phyloP scores from a whole-genome alignment of 2,113 vertebrate species.

The Telmatochromis sp. region DNA sequence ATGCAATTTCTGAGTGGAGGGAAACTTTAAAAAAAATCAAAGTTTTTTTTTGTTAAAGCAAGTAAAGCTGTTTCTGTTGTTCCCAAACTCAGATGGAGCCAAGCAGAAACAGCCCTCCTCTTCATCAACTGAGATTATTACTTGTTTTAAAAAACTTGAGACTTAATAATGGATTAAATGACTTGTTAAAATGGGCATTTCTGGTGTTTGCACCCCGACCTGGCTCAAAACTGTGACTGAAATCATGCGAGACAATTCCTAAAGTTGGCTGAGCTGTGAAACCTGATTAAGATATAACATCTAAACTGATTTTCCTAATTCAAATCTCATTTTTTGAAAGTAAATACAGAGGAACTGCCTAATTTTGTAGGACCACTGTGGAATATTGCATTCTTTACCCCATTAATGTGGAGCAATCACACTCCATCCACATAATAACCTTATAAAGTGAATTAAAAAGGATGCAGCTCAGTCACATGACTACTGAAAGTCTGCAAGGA shows the following conservation, averaged over 20 bases:
- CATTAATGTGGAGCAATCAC: fast-evolving
- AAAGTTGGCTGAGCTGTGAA: neutral
- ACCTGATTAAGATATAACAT: fast-evolving
- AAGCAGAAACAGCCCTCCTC: neutral
- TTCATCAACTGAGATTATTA: neutral
- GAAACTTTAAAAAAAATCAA: neutral
- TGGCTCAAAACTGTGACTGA: neutral
- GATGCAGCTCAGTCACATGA: neutral
- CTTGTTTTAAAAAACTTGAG: constrained; percentile 9
- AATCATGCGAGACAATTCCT: neutral
- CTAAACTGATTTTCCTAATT: fast-evolving
- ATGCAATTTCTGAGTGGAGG: neutral
- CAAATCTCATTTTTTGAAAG: fast-evolving
- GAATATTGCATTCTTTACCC: neutral
- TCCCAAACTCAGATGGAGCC: neutral
- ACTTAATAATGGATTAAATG: neutral
- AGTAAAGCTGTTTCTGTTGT: neutral
- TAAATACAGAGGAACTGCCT: neutral
- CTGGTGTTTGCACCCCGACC: neutral
- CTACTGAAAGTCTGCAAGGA: neutral
- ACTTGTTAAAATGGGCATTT: neutral
- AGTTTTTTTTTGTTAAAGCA: neutral
- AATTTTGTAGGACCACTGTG: neutral
- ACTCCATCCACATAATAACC: neutral
- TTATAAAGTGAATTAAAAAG: neutral